Evolutionary conservation across 2,797 vertebrate genomes (phyloP).

Genomic region (Varecia variegata): DNA sequence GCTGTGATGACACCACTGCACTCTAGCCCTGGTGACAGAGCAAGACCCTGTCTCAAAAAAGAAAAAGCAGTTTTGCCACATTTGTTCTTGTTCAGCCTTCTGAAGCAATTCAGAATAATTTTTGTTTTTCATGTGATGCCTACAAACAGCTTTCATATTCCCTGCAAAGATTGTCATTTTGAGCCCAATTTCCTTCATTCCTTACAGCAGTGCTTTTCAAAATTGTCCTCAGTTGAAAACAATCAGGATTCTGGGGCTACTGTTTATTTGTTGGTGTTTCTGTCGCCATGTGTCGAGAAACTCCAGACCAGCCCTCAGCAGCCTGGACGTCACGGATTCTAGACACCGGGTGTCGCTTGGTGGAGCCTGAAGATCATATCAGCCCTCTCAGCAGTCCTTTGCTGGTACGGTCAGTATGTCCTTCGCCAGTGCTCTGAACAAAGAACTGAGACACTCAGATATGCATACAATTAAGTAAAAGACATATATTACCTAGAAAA

Average conservation of each 20-base stretch:
- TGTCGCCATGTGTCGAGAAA: accelerated
- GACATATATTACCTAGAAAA: not conserved
- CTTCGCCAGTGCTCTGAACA: not conserved
- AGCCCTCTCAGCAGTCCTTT: not conserved
- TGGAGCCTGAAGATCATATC: not conserved
- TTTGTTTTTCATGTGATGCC: not conserved
- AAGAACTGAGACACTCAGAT: not conserved
- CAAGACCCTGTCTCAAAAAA: not conserved
- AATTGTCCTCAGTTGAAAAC: not conserved
- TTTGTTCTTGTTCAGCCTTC: not conserved
- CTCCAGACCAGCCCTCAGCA: not conserved
- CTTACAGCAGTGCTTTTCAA: not conserved
- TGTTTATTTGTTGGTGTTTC: accelerated
- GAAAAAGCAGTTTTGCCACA: not conserved
- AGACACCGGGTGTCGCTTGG: not conserved
- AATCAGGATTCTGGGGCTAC: not conserved
- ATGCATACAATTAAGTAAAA: not conserved
- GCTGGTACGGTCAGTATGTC: accelerated
- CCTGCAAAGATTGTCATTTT: not conserved
- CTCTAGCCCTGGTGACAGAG: not conserved
- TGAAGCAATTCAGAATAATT: not conserved
- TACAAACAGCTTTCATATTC: not conserved
- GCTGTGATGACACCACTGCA: not conserved
- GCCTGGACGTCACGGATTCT: not conserved
- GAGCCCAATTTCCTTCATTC: not conserved